Evolutionary conservation across 92 coral and sea anemone species (phyloP).

Genomic region (Palythoa caribaeorum): DNA sequence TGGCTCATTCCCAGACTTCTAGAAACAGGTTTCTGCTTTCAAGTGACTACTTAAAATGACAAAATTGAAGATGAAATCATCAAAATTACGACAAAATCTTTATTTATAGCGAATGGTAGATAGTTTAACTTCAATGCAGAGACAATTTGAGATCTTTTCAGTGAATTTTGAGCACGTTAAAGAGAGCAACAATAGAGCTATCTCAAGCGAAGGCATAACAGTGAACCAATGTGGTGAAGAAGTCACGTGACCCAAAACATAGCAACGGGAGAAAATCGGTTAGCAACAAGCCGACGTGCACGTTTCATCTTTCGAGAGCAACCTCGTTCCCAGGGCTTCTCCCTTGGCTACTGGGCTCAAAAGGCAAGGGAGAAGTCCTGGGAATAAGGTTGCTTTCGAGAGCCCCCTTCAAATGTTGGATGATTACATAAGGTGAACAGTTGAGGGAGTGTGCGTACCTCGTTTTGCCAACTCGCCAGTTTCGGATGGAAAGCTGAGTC

Average conservation of each 20-base stretch:
- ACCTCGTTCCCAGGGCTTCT: too few species aligned
- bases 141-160: slow-evolving; percentile 29
- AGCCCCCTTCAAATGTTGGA: too few species aligned
- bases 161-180: not conserved
- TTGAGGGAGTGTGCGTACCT: too few species aligned
- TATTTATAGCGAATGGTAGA: slow-evolving; percentile 7
- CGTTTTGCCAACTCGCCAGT: too few species aligned
- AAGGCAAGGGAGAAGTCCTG: too few species aligned
- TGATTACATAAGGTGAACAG: too few species aligned
- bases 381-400: too few species aligned
- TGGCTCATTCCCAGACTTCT: slow-evolving; percentile 39
- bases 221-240: slow-evolving; percentile 21
- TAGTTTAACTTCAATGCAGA: slow-evolving; percentile 40
- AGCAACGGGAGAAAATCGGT: slow-evolving; percentile 54
- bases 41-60: slow-evolving; percentile 25
- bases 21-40: slow-evolving; percentile 21
- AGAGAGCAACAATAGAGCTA: slow-evolving; percentile 23
- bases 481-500: too few species aligned
- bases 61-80: not conserved
- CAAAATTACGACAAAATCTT: slow-evolving; percentile 5
- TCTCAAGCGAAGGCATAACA: slow-evolving; percentile 14
- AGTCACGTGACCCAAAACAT: slow-evolving; percentile 39
- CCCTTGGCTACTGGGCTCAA: too few species aligned
- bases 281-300: too few species aligned
- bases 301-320: too few species aligned